phyloP scores from a whole-genome alignment of 2,113 vertebrate genomes.

The Passer montanus region DNA sequence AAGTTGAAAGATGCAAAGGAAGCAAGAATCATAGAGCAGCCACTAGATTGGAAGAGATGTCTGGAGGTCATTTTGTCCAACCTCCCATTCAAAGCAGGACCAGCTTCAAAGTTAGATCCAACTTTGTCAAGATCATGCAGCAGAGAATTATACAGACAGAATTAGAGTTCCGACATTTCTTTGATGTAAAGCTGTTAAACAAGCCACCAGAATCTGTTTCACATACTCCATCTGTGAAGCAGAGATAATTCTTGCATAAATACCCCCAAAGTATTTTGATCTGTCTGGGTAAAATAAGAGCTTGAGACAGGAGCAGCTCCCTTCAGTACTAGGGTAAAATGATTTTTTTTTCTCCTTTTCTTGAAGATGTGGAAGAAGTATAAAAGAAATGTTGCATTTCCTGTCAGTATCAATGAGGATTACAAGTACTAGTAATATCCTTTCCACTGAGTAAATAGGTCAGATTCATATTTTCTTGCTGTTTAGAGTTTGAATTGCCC shows the following conservation, averaged over 20 bases:
- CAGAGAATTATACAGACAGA: not conserved
- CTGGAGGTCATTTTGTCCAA: not conserved
- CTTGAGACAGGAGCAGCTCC: not conserved
- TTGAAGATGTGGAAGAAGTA: not conserved
- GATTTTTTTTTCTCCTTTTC: not conserved
- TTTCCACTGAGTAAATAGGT: slow-evolving; percentile 6
- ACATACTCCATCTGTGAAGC: not conserved
- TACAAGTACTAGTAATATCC: not conserved
- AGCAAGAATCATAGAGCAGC: not conserved
- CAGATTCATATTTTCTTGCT: not conserved
- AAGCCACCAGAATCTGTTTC: slow-evolving; percentile 8
- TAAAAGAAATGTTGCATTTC: not conserved
- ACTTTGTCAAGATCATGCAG: not conserved
- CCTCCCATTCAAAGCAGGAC: not conserved
- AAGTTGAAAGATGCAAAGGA: not conserved
- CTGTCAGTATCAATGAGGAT: not conserved
- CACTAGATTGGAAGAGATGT: not conserved
- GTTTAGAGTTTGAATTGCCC: not conserved
- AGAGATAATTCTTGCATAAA: slow-evolving; percentile 34
- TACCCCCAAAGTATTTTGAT: slow-evolving; percentile 35
- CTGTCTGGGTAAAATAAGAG: slow-evolving; percentile 8
- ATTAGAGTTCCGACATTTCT: not conserved
- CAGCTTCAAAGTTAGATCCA: slow-evolving; percentile 4
- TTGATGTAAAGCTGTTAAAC: slow-evolving; percentile 31
- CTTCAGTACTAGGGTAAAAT: not conserved